phyloP scores from a whole-genome alignment of 92 coral and sea anemone genomes.

The Palythoa heliodiscus region DNA sequence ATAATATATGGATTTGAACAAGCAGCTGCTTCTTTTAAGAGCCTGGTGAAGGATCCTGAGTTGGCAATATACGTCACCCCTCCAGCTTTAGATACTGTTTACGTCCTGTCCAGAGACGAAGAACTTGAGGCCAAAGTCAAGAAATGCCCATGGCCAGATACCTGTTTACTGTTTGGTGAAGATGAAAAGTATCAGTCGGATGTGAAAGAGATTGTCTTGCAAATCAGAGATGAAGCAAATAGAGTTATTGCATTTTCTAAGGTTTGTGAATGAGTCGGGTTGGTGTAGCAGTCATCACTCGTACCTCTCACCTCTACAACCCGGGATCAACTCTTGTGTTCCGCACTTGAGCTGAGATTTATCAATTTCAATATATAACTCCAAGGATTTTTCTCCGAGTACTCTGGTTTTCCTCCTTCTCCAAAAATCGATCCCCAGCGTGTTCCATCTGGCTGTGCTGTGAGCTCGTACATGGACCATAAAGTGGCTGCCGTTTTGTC shows the following conservation, averaged over 20 bases:
- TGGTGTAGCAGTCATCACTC: too few relatives aligned
- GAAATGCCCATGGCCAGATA: constrained; percentile 85
- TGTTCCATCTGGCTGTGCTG: too few relatives aligned
- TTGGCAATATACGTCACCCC: constrained; percentile 80
- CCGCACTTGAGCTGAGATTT: too few relatives aligned
- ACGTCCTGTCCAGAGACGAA: constrained; percentile 77
- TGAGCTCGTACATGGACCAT: too few relatives aligned
- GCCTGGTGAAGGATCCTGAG: constrained; percentile 78
- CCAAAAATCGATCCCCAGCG: too few relatives aligned
- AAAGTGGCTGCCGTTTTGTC: too few relatives aligned
- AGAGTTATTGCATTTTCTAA: constrained; percentile 74
- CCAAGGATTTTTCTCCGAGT: too few relatives aligned
- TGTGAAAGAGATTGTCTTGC: constrained; percentile 63
- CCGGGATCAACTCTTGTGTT: too few relatives aligned
- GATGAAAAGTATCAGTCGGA: constrained; percentile 86
- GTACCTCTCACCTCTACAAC: too few relatives aligned
- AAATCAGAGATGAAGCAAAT: constrained; percentile 70
- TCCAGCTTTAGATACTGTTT: constrained; percentile 87
- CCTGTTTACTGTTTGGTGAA: constrained; percentile 79
- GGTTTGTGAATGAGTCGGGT: constrained; percentile 45
- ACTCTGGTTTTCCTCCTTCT: too few relatives aligned
- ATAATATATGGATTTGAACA: constrained; percentile 83
- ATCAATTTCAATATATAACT: too few relatives aligned
- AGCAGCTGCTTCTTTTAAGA: constrained; percentile 72
- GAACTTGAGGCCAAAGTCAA: constrained; percentile 72